Evolutionary conservation across 2,797 vertebrate genomes (phyloP).

Genomic region (Cynodonichthys magdalenae): DNA sequence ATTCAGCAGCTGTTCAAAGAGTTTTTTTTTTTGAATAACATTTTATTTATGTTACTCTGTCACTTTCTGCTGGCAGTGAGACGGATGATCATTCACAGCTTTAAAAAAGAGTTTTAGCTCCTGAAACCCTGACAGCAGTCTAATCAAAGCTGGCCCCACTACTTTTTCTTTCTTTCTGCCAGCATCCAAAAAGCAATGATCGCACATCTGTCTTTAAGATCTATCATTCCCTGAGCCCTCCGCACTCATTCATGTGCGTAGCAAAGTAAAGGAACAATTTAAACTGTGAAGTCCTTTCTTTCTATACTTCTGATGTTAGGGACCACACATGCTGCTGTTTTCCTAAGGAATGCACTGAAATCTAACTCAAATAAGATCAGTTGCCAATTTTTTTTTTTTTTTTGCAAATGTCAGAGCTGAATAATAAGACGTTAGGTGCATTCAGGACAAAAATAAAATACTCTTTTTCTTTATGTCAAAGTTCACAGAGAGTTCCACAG

Average conservation of each 20-base stretch:
- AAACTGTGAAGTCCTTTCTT: conserved; percentile 35
- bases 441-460: conserved; percentile 50
- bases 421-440: conserved; percentile 51
- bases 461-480: conserved; percentile 31
- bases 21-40: conserved; percentile 37
- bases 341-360: conserved; percentile 42
- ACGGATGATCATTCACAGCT: conserved; percentile 37
- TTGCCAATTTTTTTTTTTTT: conserved; percentile 39
- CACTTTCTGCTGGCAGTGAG: conserved; percentile 22
- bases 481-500: conserved; percentile 49
- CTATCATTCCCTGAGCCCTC: conserved; percentile 17
- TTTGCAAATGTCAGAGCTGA: conserved; percentile 23
- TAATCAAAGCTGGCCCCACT: conserved; percentile 25
- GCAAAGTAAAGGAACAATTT: conserved; percentile 26
- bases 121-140: conserved; percentile 19
- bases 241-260: conserved; percentile 21
- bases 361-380: conserved; percentile 65
- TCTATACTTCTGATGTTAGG: conserved; percentile 43
- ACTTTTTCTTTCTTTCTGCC: conserved; percentile 33
- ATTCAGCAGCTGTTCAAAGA: conserved; percentile 38
- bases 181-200: conserved; percentile 34
- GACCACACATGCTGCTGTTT: conserved; percentile 19
- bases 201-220: conserved; percentile 24
- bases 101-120: conserved; percentile 34
- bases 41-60: conserved; percentile 39